Conservation (phyloP, 2,888 invertebrate genomes). For the Drosophila formosana region DNA sequence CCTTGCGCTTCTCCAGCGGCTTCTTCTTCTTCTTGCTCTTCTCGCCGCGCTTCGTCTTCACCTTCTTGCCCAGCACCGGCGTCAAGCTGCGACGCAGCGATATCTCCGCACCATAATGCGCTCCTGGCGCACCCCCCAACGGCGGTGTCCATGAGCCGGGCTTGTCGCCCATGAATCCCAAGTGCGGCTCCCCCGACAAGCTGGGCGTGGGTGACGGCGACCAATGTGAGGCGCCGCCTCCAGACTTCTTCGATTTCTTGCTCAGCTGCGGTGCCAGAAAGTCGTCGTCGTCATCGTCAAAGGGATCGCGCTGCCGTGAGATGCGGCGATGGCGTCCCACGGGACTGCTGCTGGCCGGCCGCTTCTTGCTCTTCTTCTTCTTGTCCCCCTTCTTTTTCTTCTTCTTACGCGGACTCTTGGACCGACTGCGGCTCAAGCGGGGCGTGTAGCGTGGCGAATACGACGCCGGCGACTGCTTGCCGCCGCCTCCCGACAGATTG, state of each 20-base stretch:
- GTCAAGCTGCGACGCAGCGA: constrained; percentile 54
- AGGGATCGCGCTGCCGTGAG: constrained; percentile 79
- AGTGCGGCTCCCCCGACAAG: constrained; percentile 76
- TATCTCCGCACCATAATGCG: constrained; percentile 49
- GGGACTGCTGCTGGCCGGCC: constrained; percentile 70
- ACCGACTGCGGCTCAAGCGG: constrained; percentile 80
- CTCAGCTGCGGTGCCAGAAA: constrained; percentile 70
- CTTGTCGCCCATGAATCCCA: constrained; percentile 69
- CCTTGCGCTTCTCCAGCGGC: constrained; percentile 72
- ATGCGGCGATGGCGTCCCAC: constrained; percentile 68
- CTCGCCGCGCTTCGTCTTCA: constrained; percentile 79
- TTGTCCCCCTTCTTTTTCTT: constrained; percentile 79
- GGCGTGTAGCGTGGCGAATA: constrained; percentile 83
- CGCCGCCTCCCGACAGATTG: constrained; percentile 34
- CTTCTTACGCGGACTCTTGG: constrained; percentile 80
- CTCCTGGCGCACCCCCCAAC: constrained; percentile 74
- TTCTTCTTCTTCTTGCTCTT: constrained; percentile 85
- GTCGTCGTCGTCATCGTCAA: constrained; percentile 68
- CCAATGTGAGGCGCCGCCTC: constrained; percentile 58
- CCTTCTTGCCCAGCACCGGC: constrained; percentile 83
- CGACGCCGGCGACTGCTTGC: constrained; percentile 56
- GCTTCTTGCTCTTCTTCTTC: constrained; percentile 77
- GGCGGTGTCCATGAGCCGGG: constrained; percentile 89
- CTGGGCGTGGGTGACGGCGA: constrained; percentile 87
- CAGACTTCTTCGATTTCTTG: constrained; percentile 77